These are phyloP conservation scores for Drosophila ambigua DNA, from an alignment of 1,140 invertebrate species.

Conservation along the genomic window DNA sequence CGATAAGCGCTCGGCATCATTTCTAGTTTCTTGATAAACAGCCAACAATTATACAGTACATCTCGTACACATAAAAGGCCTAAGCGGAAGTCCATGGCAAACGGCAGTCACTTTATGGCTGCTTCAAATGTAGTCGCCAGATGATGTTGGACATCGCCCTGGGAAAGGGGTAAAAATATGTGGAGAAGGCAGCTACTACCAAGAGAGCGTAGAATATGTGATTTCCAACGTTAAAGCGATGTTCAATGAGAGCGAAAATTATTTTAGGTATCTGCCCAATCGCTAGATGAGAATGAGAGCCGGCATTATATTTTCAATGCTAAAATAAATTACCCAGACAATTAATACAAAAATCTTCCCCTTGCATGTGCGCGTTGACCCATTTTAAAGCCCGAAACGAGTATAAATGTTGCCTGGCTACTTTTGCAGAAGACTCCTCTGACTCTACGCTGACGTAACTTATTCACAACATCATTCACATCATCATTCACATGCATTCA, in stretches of 20 bases:
- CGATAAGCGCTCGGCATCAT: slow-evolving; percentile 56
- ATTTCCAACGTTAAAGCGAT: too few relatives aligned
- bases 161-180: slow-evolving; percentile 2
- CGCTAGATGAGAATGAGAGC: too few relatives aligned
- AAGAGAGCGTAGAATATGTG: too few relatives aligned
- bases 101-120: slow-evolving; percentile 1
- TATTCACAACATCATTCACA: slow-evolving; percentile 8
- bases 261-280: too few relatives aligned
- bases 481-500: slow-evolving; percentile 20
- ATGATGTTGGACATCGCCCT: background rate
- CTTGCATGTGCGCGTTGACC: slow-evolving; percentile 14
- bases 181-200: too few relatives aligned
- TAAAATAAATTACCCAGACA: slow-evolving; percentile 35
- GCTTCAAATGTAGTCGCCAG: slow-evolving; percentile 5
- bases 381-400: slow-evolving; percentile 8
- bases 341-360: slow-evolving; percentile 4
- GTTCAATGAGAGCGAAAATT: too few relatives aligned
- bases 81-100: slow-evolving; percentile 37
- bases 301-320: background rate
- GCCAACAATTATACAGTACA: slow-evolving; percentile 14
- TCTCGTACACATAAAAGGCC: background rate
- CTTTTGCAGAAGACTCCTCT: slow-evolving; percentile 37
- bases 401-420: slow-evolving; percentile 49
- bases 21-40: slow-evolving; percentile 46
- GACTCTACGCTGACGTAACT: slow-evolving; percentile 20